These are phyloP conservation scores for Eonycteris spelaea DNA, from an alignment of 2,113 vertebrate genomes.

Conservation along the genomic window DNA sequence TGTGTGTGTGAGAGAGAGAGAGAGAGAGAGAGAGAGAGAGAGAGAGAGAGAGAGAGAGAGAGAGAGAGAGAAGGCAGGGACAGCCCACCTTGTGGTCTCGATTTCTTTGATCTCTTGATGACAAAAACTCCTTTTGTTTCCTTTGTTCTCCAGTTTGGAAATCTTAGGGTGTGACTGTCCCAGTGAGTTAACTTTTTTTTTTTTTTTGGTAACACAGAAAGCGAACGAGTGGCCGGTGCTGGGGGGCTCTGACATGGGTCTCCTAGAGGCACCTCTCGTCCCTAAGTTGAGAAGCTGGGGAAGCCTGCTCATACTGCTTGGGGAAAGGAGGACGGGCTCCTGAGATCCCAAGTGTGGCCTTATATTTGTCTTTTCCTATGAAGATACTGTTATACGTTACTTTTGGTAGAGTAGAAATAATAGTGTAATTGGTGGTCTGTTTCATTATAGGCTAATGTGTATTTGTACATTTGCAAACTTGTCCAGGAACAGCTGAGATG, in stretches of 20 bases:
- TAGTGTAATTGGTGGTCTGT: not conserved
- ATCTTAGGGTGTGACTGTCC: not conserved
- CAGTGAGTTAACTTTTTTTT: not conserved
- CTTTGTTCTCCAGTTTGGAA: not conserved
- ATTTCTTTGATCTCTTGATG: not conserved
- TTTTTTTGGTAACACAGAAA: not conserved
- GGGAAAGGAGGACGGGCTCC: not conserved
- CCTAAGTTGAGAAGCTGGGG: not conserved
- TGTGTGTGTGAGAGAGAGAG: too few species aligned
- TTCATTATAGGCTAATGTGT: not conserved
- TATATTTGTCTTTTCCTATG: not conserved
- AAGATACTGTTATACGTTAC: not conserved
- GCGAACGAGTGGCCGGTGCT: not conserved
- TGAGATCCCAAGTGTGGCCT: not conserved
- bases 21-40: too few species aligned
- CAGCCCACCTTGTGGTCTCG: not conserved
- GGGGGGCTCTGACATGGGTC: accelerated
- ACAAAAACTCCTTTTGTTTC: not conserved
- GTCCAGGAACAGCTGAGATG: not conserved
- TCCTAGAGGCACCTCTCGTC: not conserved
- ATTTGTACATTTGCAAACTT: not conserved
- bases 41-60: too few species aligned
- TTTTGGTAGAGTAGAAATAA: not conserved
- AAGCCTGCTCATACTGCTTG: not conserved
- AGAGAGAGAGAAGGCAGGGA: not conserved